phyloP scores from a whole-genome alignment of 2,113 vertebrate genomes.

The Regulus satrapa region DNA sequence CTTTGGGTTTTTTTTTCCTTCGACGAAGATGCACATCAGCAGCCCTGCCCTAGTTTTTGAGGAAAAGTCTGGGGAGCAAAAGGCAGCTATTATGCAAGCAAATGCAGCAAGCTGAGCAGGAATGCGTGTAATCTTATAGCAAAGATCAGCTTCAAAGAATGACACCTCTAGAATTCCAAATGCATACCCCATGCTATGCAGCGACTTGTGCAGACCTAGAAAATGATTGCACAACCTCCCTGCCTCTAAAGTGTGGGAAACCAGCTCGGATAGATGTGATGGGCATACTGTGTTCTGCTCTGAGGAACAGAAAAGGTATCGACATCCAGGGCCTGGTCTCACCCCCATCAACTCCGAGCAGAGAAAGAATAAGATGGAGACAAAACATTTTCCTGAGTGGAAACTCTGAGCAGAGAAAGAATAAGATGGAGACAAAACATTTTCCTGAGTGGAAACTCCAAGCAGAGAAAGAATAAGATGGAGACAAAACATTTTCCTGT shows the following conservation, averaged over 20 bases:
- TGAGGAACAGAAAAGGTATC: not conserved
- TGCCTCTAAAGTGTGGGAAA: not conserved
- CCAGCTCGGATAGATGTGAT: not conserved
- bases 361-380: not conserved
- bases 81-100: conserved; percentile 35
- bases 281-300: not conserved
- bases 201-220: not conserved
- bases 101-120: conserved; percentile 29
- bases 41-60: conserved; percentile 46
- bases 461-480: not conserved
- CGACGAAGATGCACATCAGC: not conserved
- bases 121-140: conserved; percentile 13
- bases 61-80: conserved; percentile 21
- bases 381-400: not conserved
- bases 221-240: not conserved
- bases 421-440: not conserved
- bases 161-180: conserved; percentile 18
- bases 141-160: conserved; percentile 36
- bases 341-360: not conserved
- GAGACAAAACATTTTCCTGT: not conserved
- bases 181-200: not conserved
- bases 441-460: not conserved
- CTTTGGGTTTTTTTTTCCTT: not conserved
- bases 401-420: not conserved
- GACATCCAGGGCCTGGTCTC: not conserved